Evolutionary conservation across 2,888 invertebrate species (phyloP), one percentile per base, ranked within the genome.

Genomic region (Dione vanillae): DNA sequence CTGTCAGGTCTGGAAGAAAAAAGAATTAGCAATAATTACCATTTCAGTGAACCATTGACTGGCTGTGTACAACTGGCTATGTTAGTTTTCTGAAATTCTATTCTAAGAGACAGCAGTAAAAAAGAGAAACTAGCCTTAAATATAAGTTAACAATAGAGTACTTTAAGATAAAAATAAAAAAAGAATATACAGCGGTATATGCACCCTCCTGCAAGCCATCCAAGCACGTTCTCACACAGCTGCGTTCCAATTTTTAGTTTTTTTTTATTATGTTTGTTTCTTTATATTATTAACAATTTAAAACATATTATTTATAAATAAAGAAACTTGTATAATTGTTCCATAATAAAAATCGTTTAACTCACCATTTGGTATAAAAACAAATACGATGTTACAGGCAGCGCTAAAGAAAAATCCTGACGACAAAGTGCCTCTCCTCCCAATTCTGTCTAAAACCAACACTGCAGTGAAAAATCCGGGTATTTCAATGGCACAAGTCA

Each of bases 391-490:
- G 20, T 79, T 76, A 65, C 77, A 79, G 7, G 69, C 73, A 0
- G 75, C 74, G 40, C 75, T 75, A 16, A 76, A 75, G 65, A 77
- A 70, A 58, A 74, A 77, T 27, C 74, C 73, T 1, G 76, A 76
- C n/a, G 78, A 83, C 12, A 80, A 62, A 0, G 74, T 87, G n/a
- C 82, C 88, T 77, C 78, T 94, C 71, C 94, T 94, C 70, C 78
- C 79, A 8, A 81, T 90, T 51, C 79, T 94, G 73, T 77, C 73
- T 76, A 96, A 92, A 19, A 95, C 83, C 5, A 95, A 85, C 40
- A 94, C 94, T 0, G 95, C 94, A 41, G 92, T 85, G 64, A 94
- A 83, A 78, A 92, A 95, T 8, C 95, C 96, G 0, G 96, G 96
- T 67, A 96, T 94, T 82, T 96, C 96, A n/a, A 95, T 91, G 27